Base-by-base conservation (phyloP, 2,888 invertebrate species). In the Galeruca laticollis region DNA sequence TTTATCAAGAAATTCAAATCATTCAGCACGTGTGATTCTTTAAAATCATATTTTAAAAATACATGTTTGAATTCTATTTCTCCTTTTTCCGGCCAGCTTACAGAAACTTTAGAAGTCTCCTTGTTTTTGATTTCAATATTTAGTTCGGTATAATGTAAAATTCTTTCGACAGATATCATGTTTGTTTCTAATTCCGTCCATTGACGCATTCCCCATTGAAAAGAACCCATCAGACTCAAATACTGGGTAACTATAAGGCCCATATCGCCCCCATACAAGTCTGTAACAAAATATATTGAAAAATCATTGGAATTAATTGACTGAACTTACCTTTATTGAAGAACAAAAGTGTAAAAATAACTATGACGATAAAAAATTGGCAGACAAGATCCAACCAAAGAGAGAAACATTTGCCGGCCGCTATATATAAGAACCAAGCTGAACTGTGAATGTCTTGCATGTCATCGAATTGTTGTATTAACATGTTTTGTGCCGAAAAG, bases 161-260 rank as follows among this genome's bases (percentile, higher is more conserved):
- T 74, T 65, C 82, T 70, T 68, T 79, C 79, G 15, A 80, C 80
- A 2, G 82, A 82, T 5, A 80, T 82, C 82, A 82, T 82, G 67
- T 94, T 86, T 21, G 94, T 95, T 82, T 86, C 86, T 15, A 85
- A 84, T 84, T 97, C 97, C 0, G 97, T 95, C 78, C 95, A 95
- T 84, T 97, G 97, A 2, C 97, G 88, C 75, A 90, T 87, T 5
- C 88, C 89, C 89, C 89, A 90, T 81, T 90, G 90, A 76, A 90
- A 75, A 82, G 87, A 85, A 10, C 93, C 93, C 0, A 93, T 93
- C 67, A 94, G 88, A 15, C 77, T 75, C 0, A 92, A 90, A 37
- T 93, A 92, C 81, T 94, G 93, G 0, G 94, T 94, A 67, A 94
- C 92, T 13, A 94, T 93, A 63, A 94, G 83, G 31, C 94, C 94